A percentile compares a stretch with the other conserved stretches of the same genome.
phyloP scores from a whole-genome alignment of 2,113 vertebrate genomes.

The Lepisosteus oculatus region DNA sequence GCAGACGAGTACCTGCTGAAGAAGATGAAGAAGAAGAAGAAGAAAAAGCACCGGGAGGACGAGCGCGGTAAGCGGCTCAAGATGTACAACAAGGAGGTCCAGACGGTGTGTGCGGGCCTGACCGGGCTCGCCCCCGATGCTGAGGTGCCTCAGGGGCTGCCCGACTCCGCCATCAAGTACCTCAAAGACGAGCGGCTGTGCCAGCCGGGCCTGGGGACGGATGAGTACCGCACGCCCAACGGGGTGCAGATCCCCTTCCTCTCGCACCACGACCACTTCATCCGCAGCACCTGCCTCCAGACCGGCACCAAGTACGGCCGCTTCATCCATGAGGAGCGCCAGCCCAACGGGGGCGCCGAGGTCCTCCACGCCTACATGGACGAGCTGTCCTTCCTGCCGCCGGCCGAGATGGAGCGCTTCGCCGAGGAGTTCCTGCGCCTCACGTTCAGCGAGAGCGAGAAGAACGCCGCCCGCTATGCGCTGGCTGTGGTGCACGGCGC shows the following conservation, averaged over 20 bases:
- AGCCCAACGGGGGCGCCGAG: conserved; percentile 89
- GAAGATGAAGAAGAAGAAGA: conserved; percentile 93
- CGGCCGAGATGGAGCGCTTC: conserved; percentile 86
- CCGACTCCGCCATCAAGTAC: conserved; percentile 59
- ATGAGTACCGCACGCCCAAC: conserved; percentile 74
- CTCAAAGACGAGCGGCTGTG: conserved; percentile 74
- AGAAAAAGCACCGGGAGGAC: conserved; percentile 88
- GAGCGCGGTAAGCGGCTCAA: conserved; percentile 76
- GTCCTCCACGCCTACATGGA: conserved; percentile 95
- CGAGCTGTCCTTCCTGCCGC: conserved; percentile 86
- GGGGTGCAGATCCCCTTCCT: conserved; percentile 77
- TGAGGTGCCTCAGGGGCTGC: conserved; percentile 56
- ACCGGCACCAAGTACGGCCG: conserved; percentile 80
- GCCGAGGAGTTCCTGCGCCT: conserved; percentile 88
- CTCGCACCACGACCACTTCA: conserved; percentile 89
- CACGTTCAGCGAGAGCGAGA: conserved; percentile 86
- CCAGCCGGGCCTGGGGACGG: conserved; percentile 64
- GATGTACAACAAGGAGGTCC: conserved; percentile 87
- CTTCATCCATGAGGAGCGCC: conserved; percentile 90
- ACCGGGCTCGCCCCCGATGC: conserved; percentile 53
- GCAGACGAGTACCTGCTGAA: conserved; percentile 83
- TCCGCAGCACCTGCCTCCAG: conserved; percentile 87
- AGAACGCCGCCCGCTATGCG: conserved; percentile 84
- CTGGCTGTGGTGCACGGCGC: conserved; percentile 91
- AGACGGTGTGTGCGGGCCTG: conserved; percentile 80